Evolutionary conservation across 2,888 invertebrate species (phyloP), one percentile per base, ranked within the genome.

Genomic region (Drosophila birchii): DNA sequence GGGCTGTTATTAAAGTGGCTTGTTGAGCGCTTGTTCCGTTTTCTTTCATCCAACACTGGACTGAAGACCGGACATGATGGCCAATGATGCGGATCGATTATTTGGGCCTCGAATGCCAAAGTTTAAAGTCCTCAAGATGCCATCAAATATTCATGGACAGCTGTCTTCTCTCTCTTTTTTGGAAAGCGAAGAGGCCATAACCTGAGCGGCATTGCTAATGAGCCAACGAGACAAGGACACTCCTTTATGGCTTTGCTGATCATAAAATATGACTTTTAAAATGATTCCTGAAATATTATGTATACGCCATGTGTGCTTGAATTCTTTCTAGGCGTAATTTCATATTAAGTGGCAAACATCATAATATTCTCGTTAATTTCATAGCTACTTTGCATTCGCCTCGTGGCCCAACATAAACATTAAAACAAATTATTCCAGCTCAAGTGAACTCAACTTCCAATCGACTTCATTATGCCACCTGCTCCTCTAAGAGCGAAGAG

Each of bases 371-470:
- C 53, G 61, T 54, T 61, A 47, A 72, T 61, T 70, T 72, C 36
- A 47, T 51, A 70, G 49, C 38, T 49, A 36, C 49, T 58, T 49
- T 47, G 69, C 58, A 34, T 43, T 20, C 29, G 36, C 47, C 49
- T 1, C 2, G 47, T 20, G 49, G 36, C 39, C 47, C 29, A 72
- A 54, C 61, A 61, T 43, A 55, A 72, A 61, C 70, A 70, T 72
- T 51, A 60, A 71, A 72, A 45, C 47, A 70, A 68, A 68, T 68
- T 68, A 68, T 68, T 70, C 47, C 71, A 29, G 69, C 68, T 56
- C 45, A 53, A 67, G 68, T 54, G 64, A 62, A 72, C 62, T 73
- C 55, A 67, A 44, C 75, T 75, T 68, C 68, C 73, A 56, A 67
- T 75, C 74, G 62, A 62, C 63, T 61, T 56, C 71, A 63, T 62